Evolutionary conservation across 2,797 vertebrate species (phyloP).

Genomic region (Silurus lanzhouensis): DNA sequence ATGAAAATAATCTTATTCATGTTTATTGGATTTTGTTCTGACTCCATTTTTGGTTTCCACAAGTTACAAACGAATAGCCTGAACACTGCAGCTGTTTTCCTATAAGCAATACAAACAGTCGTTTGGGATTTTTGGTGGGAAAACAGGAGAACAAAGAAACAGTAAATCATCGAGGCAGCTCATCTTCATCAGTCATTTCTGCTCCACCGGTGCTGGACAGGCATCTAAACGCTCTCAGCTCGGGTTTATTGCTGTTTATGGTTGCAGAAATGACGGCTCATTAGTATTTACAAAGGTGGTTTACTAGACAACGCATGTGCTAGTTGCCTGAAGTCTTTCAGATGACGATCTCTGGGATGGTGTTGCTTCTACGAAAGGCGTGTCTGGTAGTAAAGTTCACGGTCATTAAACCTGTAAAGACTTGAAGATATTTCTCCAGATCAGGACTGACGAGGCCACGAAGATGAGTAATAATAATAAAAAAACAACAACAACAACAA

Average conservation of each 20-base stretch:
- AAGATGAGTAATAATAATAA: background rate
- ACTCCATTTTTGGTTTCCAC: background rate
- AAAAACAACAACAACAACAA: background rate
- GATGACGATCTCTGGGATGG: constrained; percentile 8
- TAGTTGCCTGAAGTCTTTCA: background rate
- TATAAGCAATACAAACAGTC: background rate
- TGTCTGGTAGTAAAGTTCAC: constrained; percentile 16
- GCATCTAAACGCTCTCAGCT: background rate
- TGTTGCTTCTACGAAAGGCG: constrained; percentile 12
- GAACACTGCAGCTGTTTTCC: background rate
- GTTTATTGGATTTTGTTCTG: too few species aligned
- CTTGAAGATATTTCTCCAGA: constrained; percentile 11
- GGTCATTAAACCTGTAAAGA: constrained; percentile 28
- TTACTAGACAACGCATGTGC: background rate
- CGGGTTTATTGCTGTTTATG: background rate
- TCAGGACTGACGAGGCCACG: background rate
- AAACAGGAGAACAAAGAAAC: constrained; percentile 14
- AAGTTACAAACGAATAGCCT: background rate
- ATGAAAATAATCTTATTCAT: too few species aligned
- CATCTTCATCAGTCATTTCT: constrained; percentile 29
- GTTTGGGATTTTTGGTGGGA: constrained; percentile 23
- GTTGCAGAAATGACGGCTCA: background rate
- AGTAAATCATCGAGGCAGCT: constrained; percentile 18
- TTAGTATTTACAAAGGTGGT: constrained; percentile 10
- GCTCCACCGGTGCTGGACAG: constrained; percentile 18